Base-by-base conservation (phyloP, 2,888 invertebrate genomes). In the Andrena hattorfiana region DNA sequence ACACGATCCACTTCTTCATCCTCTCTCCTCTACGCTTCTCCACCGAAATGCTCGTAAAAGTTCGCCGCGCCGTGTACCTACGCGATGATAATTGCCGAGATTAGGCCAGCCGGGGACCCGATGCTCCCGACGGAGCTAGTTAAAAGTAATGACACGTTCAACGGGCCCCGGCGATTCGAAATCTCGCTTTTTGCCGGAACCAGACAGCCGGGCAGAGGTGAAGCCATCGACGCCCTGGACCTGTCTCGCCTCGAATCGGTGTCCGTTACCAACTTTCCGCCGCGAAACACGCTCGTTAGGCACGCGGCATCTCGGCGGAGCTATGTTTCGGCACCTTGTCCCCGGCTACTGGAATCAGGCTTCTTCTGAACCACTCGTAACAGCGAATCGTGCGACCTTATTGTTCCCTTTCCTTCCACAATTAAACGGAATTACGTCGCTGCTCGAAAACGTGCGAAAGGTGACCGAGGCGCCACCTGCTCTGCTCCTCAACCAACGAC, bases 41-140 rank as follows among this genome's bases (percentile, higher is more conserved):
- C 79, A 75, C 64, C 69, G 64, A 78, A 66, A 77, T 72, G 89
- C 90, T 92, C 92, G 89, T 92, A 92, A 92, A 92, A 91, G 91
- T 91, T 90, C 51, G 71, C 77, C 85, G 81, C 86, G 75, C 78
- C 64, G 77, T 89, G 85, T 90, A 87, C 87, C 87, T 88, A 86
- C 85, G 88, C 89, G 87, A 91, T 90, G 92, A 93, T 93, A 93
- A 93, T 93, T 91, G 90, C 89, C 85, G 90, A 92, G 93, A 93
- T 93, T 92, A 90, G 91, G 88, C 88, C 88, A 89, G 84, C 85
- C 87, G 88, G 83, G 83, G 86, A 86, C 85, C 85, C 86, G 82
- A 86, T 80, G 82, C 78, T 84, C 77, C 71, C 76, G 72, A 67
- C 72, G 35, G 79, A 68, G 85, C 86, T 88, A 91, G 90, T 91